Conservation (phyloP, 2,113 vertebrate species). For the Phylloscopus trochilus region DNA sequence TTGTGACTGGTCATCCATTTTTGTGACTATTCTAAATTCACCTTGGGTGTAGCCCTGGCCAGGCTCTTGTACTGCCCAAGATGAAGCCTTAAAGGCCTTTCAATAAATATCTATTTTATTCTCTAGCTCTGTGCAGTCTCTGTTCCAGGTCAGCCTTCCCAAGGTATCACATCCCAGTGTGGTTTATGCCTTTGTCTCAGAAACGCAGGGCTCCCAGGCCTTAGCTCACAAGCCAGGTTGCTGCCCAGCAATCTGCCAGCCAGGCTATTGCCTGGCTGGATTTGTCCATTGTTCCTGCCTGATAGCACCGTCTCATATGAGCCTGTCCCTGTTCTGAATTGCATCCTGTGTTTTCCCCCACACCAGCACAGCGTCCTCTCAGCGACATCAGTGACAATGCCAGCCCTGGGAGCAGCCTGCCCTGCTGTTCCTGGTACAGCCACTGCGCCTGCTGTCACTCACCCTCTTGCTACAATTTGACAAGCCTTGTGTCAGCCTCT, state of each 20-base stretch:
- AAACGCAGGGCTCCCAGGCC: fast-evolving
- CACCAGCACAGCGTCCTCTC: fast-evolving
- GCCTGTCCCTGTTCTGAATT: background rate
- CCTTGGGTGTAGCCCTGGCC: background rate
- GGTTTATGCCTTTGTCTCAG: background rate
- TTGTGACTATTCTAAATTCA: background rate
- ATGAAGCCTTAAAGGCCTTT: background rate
- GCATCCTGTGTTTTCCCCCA: background rate
- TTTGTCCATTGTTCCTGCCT: background rate
- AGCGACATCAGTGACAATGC: fast-evolving
- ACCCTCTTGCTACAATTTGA: background rate
- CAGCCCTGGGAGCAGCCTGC: background rate
- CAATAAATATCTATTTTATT: background rate
- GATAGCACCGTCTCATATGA: background rate
- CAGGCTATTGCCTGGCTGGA: background rate
- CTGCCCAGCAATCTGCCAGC: background rate
- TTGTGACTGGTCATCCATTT: background rate
- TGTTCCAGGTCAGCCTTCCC: background rate
- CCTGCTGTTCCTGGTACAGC: background rate
- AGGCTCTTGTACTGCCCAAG: background rate
- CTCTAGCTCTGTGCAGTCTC: background rate
- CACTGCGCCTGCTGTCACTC: fast-evolving
- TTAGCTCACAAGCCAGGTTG: background rate
- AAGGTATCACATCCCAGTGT: background rate
- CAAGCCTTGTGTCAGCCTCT: background rate